These are phyloP conservation scores for Eriocheir sinensis DNA, from an alignment of 1,140 invertebrate species.

Conservation along the genomic window DNA sequence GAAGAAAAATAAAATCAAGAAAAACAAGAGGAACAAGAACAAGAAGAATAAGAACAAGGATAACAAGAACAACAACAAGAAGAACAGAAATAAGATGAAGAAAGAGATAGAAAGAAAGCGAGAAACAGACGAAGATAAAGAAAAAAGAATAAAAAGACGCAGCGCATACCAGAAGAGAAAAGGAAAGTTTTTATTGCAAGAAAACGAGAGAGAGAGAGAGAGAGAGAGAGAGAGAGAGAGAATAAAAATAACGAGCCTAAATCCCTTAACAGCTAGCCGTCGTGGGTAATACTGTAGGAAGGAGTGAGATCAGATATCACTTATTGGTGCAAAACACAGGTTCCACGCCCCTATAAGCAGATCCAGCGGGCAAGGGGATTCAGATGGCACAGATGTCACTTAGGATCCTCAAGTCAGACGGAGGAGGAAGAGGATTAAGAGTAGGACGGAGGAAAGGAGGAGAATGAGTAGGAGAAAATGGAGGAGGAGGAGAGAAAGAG, in stretches of 20 bases:
- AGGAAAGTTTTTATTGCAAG: not conserved
- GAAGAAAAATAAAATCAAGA: too few relatives aligned
- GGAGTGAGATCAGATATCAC: not conserved
- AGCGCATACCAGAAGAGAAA: not conserved
- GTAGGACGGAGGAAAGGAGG: not conserved
- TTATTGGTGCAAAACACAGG: not conserved
- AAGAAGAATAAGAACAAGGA: too few relatives aligned
- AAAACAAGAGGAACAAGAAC: too few relatives aligned
- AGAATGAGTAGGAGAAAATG: not conserved
- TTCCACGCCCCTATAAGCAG: not conserved
- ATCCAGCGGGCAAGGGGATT: not conserved
- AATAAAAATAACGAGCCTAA: not conserved
- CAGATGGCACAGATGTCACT: not conserved
- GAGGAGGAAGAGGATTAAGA: not conserved
- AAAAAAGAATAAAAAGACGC: not conserved
- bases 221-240: not conserved
- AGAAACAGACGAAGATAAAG: not conserved
- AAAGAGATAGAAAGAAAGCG: not conserved
- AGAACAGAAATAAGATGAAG: not conserved
- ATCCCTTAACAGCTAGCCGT: not conserved
- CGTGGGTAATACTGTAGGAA: not conserved
- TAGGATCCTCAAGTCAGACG: not conserved
- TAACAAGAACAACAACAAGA: not conserved
- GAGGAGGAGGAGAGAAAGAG: conserved; percentile 14
- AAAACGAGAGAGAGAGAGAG: not conserved